Evolutionary conservation across 2,113 vertebrate species (phyloP).

Genomic region (Psophia crepitans): DNA sequence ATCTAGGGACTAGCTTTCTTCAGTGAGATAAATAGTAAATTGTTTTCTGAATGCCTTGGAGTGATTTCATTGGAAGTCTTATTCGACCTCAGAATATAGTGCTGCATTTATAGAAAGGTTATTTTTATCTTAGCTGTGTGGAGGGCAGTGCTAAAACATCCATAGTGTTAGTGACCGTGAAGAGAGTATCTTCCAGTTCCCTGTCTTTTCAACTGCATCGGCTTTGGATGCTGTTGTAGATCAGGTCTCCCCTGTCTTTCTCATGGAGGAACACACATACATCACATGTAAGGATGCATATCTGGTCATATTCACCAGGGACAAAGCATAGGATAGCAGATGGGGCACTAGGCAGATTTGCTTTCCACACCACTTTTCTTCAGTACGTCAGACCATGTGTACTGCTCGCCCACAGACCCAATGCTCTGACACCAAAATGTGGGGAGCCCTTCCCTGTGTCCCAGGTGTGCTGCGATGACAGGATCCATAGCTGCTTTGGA

Average conservation of each 20-base stretch:
- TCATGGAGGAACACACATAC: accelerated
- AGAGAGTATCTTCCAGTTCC: neutral
- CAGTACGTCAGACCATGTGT: neutral
- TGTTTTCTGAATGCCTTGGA: slow-evolving; percentile 1
- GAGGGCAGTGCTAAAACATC: neutral
- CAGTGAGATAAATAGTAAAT: neutral
- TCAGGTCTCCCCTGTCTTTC: neutral
- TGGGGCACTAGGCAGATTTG: neutral
- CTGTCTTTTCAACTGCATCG: neutral
- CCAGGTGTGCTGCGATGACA: neutral
- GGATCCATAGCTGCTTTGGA: neutral
- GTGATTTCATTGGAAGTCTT: neutral
- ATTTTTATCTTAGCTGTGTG: slow-evolving; percentile 43
- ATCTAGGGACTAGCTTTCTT: neutral
- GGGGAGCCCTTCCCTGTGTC: neutral
- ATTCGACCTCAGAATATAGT: neutral
- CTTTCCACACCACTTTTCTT: neutral
- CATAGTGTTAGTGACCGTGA: neutral
- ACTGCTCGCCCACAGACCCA: neutral
- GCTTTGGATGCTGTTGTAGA: neutral
- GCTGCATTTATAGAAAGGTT: slow-evolving; percentile 14
- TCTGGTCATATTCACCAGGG: neutral
- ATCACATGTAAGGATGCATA: neutral
- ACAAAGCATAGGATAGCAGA: neutral
- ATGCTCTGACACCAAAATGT: neutral